Conservation (phyloP, 2,113 vertebrate species). For the Clinocottus analis region DNA sequence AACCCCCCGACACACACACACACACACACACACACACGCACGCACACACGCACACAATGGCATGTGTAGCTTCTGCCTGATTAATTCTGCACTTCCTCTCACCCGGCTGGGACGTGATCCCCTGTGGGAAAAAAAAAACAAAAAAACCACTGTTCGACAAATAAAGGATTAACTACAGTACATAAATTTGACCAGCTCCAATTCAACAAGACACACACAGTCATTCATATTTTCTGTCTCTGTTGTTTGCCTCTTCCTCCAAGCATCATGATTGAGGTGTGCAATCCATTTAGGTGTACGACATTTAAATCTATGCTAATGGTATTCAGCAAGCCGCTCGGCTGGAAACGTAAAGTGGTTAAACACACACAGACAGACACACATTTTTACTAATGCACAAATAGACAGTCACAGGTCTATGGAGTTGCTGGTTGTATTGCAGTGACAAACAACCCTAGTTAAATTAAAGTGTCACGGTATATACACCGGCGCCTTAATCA, state of each 20-base stretch:
- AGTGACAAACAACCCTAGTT: slow-evolving; percentile 51
- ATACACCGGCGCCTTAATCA: slow-evolving; percentile 44
- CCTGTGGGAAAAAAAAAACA: background rate
- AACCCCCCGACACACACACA: background rate
- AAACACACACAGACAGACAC: background rate
- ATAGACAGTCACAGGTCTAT: slow-evolving; percentile 1
- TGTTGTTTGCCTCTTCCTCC: slow-evolving; percentile 16
- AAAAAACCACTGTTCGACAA: slow-evolving; percentile 47
- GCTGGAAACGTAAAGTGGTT: slow-evolving; percentile 35
- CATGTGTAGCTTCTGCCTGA: slow-evolving; percentile 43
- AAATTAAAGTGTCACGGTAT: slow-evolving; percentile 57
- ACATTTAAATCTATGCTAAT: slow-evolving; percentile 72
- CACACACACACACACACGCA: background rate
- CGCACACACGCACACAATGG: slow-evolving; percentile 20
- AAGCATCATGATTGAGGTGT: slow-evolving; percentile 40
- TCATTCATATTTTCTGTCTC: slow-evolving; percentile 31
- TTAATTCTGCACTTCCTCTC: slow-evolving; percentile 50
- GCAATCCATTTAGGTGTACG: slow-evolving; percentile 52
- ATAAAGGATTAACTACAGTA: slow-evolving; percentile 54
- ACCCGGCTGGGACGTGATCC: slow-evolving; percentile 51
- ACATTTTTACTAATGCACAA: background rate
- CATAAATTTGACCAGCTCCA: slow-evolving; percentile 24
- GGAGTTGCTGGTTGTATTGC: slow-evolving; percentile 19
- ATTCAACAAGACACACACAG: slow-evolving; percentile 12
- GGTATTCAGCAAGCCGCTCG: slow-evolving; percentile 43